phyloP scores from a whole-genome alignment of 2,888 invertebrate genomes.

The Ophraella communa region DNA sequence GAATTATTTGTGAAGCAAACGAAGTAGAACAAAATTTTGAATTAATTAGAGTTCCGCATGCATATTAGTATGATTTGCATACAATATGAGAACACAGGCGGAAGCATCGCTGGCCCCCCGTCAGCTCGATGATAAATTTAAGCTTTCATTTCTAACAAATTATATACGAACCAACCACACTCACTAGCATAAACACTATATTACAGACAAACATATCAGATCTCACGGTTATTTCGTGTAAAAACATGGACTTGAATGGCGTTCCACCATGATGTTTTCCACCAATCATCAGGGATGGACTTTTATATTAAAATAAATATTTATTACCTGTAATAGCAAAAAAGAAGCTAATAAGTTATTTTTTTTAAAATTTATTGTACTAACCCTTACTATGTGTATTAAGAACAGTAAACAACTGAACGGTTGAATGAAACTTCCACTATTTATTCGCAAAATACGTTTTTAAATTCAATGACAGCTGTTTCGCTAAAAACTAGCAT shows the following conservation, averaged over 20 bases:
- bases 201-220: slow-evolving; percentile 39
- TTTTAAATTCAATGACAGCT: too few species aligned
- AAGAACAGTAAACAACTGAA: too few species aligned
- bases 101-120: slow-evolving; percentile 47
- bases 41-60: slow-evolving; percentile 48
- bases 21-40: slow-evolving; percentile 39
- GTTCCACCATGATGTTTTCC: slow-evolving; percentile 37
- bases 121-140: slow-evolving; percentile 47
- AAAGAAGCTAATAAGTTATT: too few species aligned
- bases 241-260: slow-evolving; percentile 35
- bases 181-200: slow-evolving; percentile 35
- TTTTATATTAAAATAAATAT: neutral
- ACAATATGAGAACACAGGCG: slow-evolving; percentile 48
- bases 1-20: slow-evolving; percentile 25
- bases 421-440: too few species aligned
- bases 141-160: slow-evolving; percentile 48
- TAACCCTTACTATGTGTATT: too few species aligned
- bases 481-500: too few species aligned
- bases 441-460: too few species aligned
- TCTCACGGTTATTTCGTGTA: slow-evolving; percentile 41
- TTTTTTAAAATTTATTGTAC: too few species aligned
- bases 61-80: slow-evolving; percentile 48
- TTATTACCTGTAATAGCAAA: too few species aligned
- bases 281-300: slow-evolving; percentile 2
- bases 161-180: slow-evolving; percentile 47